Evolutionary conservation across 2,797 vertebrate genomes (phyloP).

Genomic region (Rhinoraja longicauda): DNA sequence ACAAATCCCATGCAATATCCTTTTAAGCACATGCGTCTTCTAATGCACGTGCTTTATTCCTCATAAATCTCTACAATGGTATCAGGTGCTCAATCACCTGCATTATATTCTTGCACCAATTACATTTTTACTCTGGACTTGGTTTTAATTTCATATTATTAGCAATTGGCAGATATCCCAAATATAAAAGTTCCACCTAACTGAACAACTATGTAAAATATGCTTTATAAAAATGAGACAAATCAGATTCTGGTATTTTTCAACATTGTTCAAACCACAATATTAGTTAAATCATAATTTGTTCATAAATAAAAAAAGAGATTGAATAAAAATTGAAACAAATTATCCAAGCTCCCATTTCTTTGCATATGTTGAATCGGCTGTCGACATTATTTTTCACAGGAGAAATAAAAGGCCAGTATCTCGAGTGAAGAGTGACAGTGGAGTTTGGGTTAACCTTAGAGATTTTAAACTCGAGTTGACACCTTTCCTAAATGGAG

Average conservation of each 20-base stretch:
- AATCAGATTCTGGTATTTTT: not conserved
- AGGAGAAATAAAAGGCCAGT: not conserved
- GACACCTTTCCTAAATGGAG: not conserved
- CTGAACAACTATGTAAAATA: not conserved
- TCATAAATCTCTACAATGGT: not conserved
- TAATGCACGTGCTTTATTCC: not conserved
- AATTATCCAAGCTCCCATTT: not conserved
- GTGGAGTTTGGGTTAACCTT: not conserved
- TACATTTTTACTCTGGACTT: not conserved
- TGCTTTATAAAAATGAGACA: not conserved
- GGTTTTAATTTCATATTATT: not conserved
- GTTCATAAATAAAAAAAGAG: not conserved
- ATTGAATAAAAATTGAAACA: not conserved
- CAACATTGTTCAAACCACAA: not conserved
- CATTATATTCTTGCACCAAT: not conserved
- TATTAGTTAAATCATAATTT: not conserved
- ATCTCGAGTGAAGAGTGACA: not conserved
- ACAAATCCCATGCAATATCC: constrained; percentile 1
- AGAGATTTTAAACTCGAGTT: no score
- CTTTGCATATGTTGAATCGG: not conserved
- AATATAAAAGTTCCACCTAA: not conserved
- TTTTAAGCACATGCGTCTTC: not conserved
- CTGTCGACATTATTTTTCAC: not conserved
- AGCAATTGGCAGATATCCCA: not conserved
- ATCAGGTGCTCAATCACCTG: not conserved